Evolutionary conservation across 2,888 invertebrate species (phyloP).

Genomic region (Lypha dubia): DNA sequence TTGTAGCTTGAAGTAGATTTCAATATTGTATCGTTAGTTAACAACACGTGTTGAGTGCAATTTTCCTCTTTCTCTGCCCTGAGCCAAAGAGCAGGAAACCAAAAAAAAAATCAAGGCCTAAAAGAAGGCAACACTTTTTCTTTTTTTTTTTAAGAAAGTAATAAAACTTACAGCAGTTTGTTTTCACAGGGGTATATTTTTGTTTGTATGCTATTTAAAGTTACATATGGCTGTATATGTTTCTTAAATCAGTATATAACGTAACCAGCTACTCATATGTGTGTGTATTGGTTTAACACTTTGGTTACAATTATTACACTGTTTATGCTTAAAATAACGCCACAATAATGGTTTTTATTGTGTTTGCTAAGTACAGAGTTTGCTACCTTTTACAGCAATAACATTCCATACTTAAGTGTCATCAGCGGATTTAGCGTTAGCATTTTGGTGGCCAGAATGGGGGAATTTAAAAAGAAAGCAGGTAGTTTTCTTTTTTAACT

Average conservation of each 20-base stretch:
- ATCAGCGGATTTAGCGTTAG: no score
- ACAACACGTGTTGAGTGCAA: constrained; percentile 50
- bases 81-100: not conserved
- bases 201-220: not conserved
- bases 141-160: not conserved
- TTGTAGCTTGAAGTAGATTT: constrained; percentile 23
- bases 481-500: no score
- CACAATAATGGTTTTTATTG: not conserved
- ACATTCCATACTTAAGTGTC: no score
- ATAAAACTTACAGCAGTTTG: not conserved
- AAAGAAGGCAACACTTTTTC: constrained; percentile 9
- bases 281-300: constrained; percentile 3
- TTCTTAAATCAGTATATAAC: constrained; percentile 12
- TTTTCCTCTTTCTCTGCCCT: constrained; percentile 11
- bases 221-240: not conserved
- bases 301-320: constrained; percentile 25
- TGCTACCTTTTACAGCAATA: no score
- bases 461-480: no score
- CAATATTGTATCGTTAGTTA: constrained; percentile 33
- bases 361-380: not conserved
- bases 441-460: no score
- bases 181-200: not conserved
- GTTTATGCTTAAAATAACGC: constrained; percentile 9
- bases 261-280: not conserved
- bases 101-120: constrained; percentile 15